These are phyloP conservation scores for Nomada goodeniana DNA, from an alignment of 2,888 invertebrate species.

Conservation along the genomic window DNA sequence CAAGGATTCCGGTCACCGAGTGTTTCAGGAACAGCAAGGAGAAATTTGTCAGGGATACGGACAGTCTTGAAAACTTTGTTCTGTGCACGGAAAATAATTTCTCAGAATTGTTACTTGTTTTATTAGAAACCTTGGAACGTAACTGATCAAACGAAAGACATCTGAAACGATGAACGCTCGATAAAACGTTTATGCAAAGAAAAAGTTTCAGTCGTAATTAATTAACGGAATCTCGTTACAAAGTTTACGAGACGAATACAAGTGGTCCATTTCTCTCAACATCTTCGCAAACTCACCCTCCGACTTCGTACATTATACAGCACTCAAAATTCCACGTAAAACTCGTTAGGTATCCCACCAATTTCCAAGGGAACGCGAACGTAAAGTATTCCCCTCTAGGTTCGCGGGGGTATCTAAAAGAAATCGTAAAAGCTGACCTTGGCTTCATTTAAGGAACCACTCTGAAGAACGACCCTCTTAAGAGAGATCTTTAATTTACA, in stretches of 20 bases:
- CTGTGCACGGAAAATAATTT: too few species aligned
- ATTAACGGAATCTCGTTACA: too few species aligned
- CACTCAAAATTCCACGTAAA: background rate
- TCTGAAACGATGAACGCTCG: too few species aligned
- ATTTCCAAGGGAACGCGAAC: background rate
- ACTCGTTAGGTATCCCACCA: background rate
- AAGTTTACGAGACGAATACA: too few species aligned
- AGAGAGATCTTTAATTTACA: constrained; percentile 28
- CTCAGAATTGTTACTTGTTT: too few species aligned
- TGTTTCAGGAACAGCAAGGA: background rate
- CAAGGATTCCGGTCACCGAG: constrained; percentile 6
- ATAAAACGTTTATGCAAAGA: too few species aligned
- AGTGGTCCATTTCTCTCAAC: too few species aligned
- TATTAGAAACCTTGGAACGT: too few species aligned
- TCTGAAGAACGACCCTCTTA: background rate
- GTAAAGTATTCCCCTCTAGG: background rate
- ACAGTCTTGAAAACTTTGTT: too few species aligned
- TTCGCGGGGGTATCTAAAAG: background rate
- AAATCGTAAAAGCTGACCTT: constrained; percentile 23
- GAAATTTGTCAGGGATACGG: background rate
- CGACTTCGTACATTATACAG: background rate
- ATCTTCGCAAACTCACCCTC: background rate
- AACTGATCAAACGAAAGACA: too few species aligned
- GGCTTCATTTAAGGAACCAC: background rate
- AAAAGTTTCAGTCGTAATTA: too few species aligned